Evolutionary conservation across 2,888 invertebrate species (phyloP).

Genomic region (Drosophila peninsularis): DNA sequence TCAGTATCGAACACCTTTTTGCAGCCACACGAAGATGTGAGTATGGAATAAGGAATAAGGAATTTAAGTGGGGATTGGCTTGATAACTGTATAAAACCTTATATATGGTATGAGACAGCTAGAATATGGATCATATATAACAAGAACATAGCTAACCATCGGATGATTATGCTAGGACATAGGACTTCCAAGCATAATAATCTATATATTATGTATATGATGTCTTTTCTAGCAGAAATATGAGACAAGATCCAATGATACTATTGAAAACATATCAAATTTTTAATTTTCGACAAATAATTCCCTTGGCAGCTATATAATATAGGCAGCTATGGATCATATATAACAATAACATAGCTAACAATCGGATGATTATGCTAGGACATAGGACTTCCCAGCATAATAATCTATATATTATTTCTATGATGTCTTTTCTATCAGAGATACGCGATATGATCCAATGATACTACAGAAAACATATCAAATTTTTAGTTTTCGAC

Average conservation of each 20-base stretch:
- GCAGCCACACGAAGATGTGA: conserved; percentile 84
- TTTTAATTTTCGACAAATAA: background rate
- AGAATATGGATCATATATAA: too few relatives aligned
- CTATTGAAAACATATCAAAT: background rate
- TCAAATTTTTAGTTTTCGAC: background rate
- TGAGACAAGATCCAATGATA: background rate
- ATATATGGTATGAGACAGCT: too few relatives aligned
- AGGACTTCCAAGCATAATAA: too few relatives aligned
- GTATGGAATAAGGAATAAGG: conserved; percentile 27
- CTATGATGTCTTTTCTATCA: background rate
- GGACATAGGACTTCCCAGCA: too few relatives aligned
- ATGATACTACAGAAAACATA: background rate
- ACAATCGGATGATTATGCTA: too few relatives aligned
- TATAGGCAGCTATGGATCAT: too few relatives aligned
- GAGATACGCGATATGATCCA: background rate
- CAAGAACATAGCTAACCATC: too few relatives aligned
- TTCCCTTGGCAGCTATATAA: background rate
- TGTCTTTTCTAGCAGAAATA: background rate
- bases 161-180: too few relatives aligned
- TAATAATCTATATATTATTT: too few relatives aligned
- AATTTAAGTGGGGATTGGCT: background rate
- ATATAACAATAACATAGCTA: too few relatives aligned
- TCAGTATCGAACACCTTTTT: conserved; percentile 84
- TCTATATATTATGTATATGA: too few relatives aligned
- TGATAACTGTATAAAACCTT: too few relatives aligned